Evolutionary conservation across 2,113 vertebrate genomes (phyloP).

Genomic region (Bubo bubo): DNA sequence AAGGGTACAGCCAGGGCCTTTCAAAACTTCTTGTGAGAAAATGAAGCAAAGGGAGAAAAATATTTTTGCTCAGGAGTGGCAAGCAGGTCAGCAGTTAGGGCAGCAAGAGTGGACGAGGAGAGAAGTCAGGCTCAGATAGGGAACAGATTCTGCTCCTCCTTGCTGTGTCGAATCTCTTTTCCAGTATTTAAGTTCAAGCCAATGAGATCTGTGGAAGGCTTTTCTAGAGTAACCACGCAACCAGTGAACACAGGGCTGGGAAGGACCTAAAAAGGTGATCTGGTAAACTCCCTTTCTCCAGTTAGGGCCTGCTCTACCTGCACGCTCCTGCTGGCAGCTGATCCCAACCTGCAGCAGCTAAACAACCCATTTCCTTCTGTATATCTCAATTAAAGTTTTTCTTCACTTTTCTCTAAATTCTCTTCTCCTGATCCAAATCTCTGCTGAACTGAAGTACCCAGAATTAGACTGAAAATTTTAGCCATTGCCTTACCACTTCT

Average conservation of each 20-base stretch:
- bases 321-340: neutral
- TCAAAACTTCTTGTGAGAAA: neutral
- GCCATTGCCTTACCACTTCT: neutral
- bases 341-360: neutral
- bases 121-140: neutral
- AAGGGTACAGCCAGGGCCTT: neutral
- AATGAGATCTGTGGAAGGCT: neutral
- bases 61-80: neutral
- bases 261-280: neutral
- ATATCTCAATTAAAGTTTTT: neutral
- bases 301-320: neutral
- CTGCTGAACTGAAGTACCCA: neutral
- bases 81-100: neutral
- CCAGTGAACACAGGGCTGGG: neutral
- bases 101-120: neutral
- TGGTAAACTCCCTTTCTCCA: neutral
- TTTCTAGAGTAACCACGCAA: neutral
- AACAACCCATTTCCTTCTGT: neutral
- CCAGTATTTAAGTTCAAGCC: neutral
- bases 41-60: neutral
- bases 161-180: neutral
- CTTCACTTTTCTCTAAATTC: neutral
- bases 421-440: neutral
- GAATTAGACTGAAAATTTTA: neutral
- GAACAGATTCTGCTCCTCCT: neutral